Conservation (phyloP, 1,140 invertebrate species). For the Daktulosphaira vitifoliae region DNA sequence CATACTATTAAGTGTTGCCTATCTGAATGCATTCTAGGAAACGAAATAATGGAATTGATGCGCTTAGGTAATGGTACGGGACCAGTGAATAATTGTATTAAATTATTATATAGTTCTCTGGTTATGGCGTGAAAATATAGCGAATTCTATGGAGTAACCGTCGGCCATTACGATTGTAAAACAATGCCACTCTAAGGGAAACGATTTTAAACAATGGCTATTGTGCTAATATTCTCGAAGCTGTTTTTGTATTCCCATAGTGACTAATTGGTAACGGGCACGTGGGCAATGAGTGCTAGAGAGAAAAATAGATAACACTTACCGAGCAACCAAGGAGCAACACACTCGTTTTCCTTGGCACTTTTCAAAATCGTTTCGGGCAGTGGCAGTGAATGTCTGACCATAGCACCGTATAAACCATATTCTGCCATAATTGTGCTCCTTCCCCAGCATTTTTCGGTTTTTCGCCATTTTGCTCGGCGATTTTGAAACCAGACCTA, state of each 20-base stretch:
- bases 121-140: constrained; percentile 2
- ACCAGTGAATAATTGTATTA: not conserved
- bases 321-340: constrained; percentile 97
- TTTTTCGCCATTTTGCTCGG: constrained; percentile 96
- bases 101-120: not conserved
- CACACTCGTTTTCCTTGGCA: constrained; percentile 87
- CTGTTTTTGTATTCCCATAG: not conserved
- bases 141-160: not conserved
- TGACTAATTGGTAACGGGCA: not conserved
- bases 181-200: constrained; percentile 7
- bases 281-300: not conserved
- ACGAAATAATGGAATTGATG: constrained; percentile 18
- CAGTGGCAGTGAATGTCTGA: constrained; percentile 90
- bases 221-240: constrained; percentile 18
- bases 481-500: constrained; percentile 99
- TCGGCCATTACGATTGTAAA: constrained; percentile 15
- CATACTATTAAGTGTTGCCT: no score
- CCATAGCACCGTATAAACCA: constrained; percentile 98
- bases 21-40: no score
- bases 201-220: constrained; percentile 14
- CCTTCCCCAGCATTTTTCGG: constrained; percentile 97
- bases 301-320: constrained; percentile 41
- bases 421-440: constrained; percentile 99
- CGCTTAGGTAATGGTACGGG: not conserved
- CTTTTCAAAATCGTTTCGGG: constrained; percentile 96